Evolutionary conservation across 2,797 vertebrate genomes (phyloP), one percentile per base, ranked within the genome.

Genomic region (Distichodus sexfasciatus): DNA sequence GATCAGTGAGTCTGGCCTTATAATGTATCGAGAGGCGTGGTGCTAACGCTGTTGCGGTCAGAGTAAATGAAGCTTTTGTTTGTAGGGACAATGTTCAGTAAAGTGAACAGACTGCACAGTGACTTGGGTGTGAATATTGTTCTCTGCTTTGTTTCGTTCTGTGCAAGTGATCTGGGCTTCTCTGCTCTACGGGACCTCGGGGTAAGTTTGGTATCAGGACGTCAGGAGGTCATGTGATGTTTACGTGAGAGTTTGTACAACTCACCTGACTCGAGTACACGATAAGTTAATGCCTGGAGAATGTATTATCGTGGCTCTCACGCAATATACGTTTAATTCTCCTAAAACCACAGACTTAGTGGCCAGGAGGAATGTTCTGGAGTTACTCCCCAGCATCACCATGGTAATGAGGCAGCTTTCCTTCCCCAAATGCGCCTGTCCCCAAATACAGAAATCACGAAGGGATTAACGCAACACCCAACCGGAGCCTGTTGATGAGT

Each of bases 281-380:
- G 68, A 73, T 67, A 36, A 0, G 63, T 85, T 83, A 83, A 84
- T 78, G 76, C 83, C 6, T 59, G 75, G 79, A 79, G 84, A 88
- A 87, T 84, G 81, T 79, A 66, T 84, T 80, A 31, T 74, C 73
- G 74, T 68, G 72, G 69, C 74, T 82, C 74, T 66, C 59, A 61
- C 76, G 76, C 81, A 83, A 76, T 88, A 88, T 87, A 83, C 75
- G 57, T 85, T 72, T 81, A 87, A 85, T 74, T 71, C 76, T 74
- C 76, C 80, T 76, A 79, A 74, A 84, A 79, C 79, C 84, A 80
- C 77, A 73, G 79, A 76, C 77, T 79, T 76, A 82, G 72, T 69
- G 66, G 70, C 74, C 70, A 29, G 36, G 29, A 71, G 50, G 43
- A 85, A 85, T 79, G 51, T 46, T 58, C 51, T 50, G 66, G 80